phyloP scores from a whole-genome alignment of 2,113 vertebrate species.

The Ctenodactylus gundi region DNA sequence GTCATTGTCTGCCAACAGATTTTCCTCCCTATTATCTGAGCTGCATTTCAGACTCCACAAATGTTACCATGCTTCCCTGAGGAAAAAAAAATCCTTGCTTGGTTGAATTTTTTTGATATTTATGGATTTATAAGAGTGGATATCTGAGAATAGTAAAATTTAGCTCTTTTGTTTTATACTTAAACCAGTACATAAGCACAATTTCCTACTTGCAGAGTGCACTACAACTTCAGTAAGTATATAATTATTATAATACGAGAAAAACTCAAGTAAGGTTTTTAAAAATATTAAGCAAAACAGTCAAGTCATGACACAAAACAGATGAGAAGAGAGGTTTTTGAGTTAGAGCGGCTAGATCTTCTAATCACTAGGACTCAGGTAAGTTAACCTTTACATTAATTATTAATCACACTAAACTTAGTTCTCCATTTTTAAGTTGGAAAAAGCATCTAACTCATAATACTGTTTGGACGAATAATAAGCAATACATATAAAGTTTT shows the following conservation, averaged over 20 bases:
- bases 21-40: not conserved
- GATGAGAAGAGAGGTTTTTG: not conserved
- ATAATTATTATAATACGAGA: not conserved
- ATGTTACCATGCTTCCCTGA: not conserved
- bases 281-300: not conserved
- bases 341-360: not conserved
- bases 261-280: constrained; percentile 18
- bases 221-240: not conserved
- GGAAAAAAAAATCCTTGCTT: not conserved
- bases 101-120: not conserved
- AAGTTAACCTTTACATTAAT: not conserved
- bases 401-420: not conserved
- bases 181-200: not conserved
- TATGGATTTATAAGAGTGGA: constrained; percentile 3
- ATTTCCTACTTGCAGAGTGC: not conserved
- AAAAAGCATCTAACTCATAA: not conserved
- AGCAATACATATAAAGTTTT: not conserved
- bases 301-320: not conserved
- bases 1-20: not conserved
- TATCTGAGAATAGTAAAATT: not conserved
- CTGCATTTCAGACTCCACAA: not conserved
- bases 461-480: not conserved
- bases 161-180: not conserved
- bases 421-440: not conserved
- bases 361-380: not conserved